Base-by-base conservation (phyloP, 1,140 invertebrate species). In the Spodoptera litura region DNA sequence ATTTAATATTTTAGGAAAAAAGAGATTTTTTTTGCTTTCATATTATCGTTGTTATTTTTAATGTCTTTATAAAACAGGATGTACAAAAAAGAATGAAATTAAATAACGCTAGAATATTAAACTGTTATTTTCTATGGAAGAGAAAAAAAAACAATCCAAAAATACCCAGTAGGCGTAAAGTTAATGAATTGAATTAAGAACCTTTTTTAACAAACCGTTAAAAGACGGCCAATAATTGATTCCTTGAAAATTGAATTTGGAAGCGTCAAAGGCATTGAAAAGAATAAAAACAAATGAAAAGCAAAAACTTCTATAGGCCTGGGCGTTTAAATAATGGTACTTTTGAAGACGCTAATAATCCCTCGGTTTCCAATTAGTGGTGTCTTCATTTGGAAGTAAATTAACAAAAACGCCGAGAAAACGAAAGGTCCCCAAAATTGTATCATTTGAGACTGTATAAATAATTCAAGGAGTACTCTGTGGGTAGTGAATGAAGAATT, bases 401-500 rank as follows among this genome's bases (percentile, higher is more conserved):
- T 74, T 74, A 52, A 61, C 38, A 61, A 72, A 44, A 72, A 35
- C 53, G 53, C 27, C 1, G 49, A 13, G 12, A 15, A 59, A 73
- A 74, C 38, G 38, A 74, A 61, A 61, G 44, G 55, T 74, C 35
- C 51, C 10, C 61, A 59, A 44, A 74, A 74, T 61, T 74, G 71
- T 74, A 74, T 61, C 56, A 74, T 59, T 74, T 53, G 20, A 27
- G 20, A 31, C 49, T 2, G 25, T 52, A 61, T 74, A 59, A 59
- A 74, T 74, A 61, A 74, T 73, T 73, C 55, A 73, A 12, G 8
- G 13, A 11, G 1, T 55, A 49, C 55, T 73, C 12, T 73, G 71
- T 27, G 35, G 49, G 51, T 49, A 25, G 15, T 73, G 56, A 73
- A 73, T 59, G 55, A 56, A 73, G 44, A 56, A 59, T 74, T 74